Evolutionary conservation across 2,797 vertebrate genomes (phyloP).

Genomic region (Paedocypris micromegethes): DNA sequence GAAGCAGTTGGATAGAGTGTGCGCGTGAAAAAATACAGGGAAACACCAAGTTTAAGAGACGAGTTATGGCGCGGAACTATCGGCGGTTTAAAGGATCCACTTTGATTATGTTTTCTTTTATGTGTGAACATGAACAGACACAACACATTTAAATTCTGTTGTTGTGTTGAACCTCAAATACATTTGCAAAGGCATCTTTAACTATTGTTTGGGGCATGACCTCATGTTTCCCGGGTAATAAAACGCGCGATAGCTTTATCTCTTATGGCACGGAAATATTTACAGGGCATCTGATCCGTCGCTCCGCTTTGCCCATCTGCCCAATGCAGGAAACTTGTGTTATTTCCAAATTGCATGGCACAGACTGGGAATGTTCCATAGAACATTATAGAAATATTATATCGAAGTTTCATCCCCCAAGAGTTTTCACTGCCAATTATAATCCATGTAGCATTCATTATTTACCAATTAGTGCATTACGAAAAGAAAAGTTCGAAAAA

Average conservation of each 20-base stretch:
- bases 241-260: conserved; percentile 60
- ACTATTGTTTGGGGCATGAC: conserved; percentile 64
- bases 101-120: conserved; percentile 24
- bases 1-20: conserved; percentile 9
- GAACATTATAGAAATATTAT: conserved; percentile 61
- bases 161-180: conserved; percentile 48
- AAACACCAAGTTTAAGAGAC: background rate
- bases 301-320: conserved; percentile 70
- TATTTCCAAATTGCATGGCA: conserved; percentile 46
- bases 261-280: conserved; percentile 62
- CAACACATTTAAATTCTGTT: conserved; percentile 31
- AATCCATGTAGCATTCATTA: too few species aligned
- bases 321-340: conserved; percentile 63
- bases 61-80: background rate
- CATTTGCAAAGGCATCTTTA: conserved; percentile 47
- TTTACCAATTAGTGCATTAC: too few species aligned
- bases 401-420: conserved; percentile 48
- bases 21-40: conserved; percentile 23
- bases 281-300: conserved; percentile 72
- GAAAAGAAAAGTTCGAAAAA: too few species aligned
- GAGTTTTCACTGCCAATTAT: conserved; percentile 29
- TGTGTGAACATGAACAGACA: conserved; percentile 18
- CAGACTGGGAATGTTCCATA: conserved; percentile 75
- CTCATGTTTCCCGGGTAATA: conserved; percentile 49
- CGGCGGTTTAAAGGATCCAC: conserved; percentile 15